Evolutionary conservation across 1,140 invertebrate genomes (phyloP).

Genomic region (Luehdorfia chinensis): DNA sequence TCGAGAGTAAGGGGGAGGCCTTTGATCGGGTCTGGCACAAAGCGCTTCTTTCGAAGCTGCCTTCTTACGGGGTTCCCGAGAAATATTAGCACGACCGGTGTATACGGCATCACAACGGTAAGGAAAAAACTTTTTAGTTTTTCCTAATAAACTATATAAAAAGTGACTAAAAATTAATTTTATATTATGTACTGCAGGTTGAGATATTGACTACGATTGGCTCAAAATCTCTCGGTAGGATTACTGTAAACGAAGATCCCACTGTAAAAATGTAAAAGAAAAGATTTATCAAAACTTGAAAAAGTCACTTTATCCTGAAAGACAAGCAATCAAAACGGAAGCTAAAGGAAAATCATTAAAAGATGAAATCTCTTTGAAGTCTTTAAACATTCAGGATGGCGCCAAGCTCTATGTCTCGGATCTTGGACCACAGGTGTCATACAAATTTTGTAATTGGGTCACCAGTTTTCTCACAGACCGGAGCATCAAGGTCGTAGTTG

Average conservation of each 20-base stretch:
- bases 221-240: constrained; percentile 78
- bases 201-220: constrained; percentile 78
- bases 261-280: constrained; percentile 87
- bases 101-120: too few relatives aligned
- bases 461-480: too few relatives aligned
- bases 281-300: constrained; percentile 82
- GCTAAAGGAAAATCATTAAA: constrained; percentile 87
- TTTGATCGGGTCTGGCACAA: too few relatives aligned
- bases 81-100: too few relatives aligned
- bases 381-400: constrained; percentile 79
- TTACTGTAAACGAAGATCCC: constrained; percentile 77
- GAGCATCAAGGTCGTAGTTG: too few relatives aligned
- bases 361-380: constrained; percentile 82
- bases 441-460: too few relatives aligned
- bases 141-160: constrained; percentile 1
- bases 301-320: constrained; percentile 84
- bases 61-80: too few relatives aligned
- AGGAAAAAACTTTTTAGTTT: too few relatives aligned
- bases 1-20: too few relatives aligned
- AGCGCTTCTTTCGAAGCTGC: too few relatives aligned
- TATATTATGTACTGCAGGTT: constrained; percentile 68
- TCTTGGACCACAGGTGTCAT: constrained; percentile 98
- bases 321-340: constrained; percentile 90
- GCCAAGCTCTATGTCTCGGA: constrained; percentile 91
- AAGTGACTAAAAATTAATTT: constrained; percentile 12